Conservation (phyloP, 1,140 invertebrate species). For the Zophobas atratus region DNA sequence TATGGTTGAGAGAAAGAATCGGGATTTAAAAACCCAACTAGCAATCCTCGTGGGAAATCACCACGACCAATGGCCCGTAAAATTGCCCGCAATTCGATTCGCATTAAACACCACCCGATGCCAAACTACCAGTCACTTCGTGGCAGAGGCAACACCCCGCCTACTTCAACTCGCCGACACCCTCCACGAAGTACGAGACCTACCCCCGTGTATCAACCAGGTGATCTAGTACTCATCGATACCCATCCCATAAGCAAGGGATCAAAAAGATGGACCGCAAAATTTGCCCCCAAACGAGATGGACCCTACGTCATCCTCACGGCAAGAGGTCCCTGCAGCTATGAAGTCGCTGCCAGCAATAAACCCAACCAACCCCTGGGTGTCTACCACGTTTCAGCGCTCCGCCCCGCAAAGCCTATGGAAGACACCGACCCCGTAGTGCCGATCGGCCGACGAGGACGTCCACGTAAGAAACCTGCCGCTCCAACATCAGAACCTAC, state of each 20-base stretch:
- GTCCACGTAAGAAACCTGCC: too few relatives aligned
- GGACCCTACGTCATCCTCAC: constrained; percentile 63
- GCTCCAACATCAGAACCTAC: too few relatives aligned
- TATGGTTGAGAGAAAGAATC: constrained; percentile 61
- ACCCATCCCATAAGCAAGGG: constrained; percentile 61
- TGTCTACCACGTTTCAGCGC: constrained; percentile 27
- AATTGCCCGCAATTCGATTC: constrained; percentile 60
- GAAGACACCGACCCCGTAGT: too few relatives aligned
- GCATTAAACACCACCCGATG: constrained; percentile 58
- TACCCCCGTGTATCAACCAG: constrained; percentile 47
- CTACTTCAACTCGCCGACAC: constrained; percentile 48
- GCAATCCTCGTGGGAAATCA: constrained; percentile 65
- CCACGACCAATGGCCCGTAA: constrained; percentile 60
- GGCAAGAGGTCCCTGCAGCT: constrained; percentile 54
- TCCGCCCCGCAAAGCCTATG: neutral
- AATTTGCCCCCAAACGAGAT: constrained; percentile 64
- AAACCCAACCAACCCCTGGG: constrained; percentile 21
- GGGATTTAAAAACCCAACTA: constrained; percentile 66
- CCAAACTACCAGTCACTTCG: constrained; percentile 54
- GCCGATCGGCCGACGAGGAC: too few relatives aligned
- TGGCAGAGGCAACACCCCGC: constrained; percentile 58
- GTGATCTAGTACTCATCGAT: constrained; percentile 61
- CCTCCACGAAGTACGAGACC: constrained; percentile 54
- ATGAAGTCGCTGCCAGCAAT: constrained; percentile 51
- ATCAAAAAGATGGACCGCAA: constrained; percentile 56